These are phyloP conservation scores for Microcebus murinus DNA, from an alignment of 2,113 vertebrate species.

Conservation along the genomic window DNA sequence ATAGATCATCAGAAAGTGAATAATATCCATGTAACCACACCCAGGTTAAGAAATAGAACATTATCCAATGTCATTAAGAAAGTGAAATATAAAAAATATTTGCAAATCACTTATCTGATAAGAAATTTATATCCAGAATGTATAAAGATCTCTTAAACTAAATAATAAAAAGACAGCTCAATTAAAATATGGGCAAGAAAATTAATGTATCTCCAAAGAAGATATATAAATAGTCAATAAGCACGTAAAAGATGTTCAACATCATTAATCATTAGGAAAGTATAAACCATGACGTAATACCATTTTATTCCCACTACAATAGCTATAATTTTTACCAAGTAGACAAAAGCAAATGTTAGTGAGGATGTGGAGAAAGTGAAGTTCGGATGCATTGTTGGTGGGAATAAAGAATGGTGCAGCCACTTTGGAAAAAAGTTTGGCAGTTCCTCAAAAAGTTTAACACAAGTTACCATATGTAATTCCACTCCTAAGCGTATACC, in stretches of 20 bases:
- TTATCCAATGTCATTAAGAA: background rate
- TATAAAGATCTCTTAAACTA: background rate
- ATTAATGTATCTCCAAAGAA: background rate
- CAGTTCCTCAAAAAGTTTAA: background rate
- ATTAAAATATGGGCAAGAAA: background rate
- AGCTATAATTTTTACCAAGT: background rate
- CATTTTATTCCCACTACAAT: background rate
- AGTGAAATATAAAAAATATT: background rate
- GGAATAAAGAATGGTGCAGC: background rate
- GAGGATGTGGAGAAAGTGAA: background rate
- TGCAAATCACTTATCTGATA: background rate
- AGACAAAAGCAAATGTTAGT: background rate
- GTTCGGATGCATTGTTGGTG: background rate
- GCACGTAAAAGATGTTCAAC: background rate
- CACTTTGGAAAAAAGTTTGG: background rate
- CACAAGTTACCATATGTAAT: background rate
- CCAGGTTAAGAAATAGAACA: slow-evolving; percentile 17
- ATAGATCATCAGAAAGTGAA: background rate
- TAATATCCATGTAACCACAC: background rate
- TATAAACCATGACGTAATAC: background rate
- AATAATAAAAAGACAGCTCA: slow-evolving; percentile 13
- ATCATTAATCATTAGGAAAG: background rate
- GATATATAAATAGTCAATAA: background rate
- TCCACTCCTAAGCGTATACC: background rate
- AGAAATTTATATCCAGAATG: background rate